Evolutionary conservation across 2,888 invertebrate species (phyloP).

Genomic region (Tetragnatha montana): DNA sequence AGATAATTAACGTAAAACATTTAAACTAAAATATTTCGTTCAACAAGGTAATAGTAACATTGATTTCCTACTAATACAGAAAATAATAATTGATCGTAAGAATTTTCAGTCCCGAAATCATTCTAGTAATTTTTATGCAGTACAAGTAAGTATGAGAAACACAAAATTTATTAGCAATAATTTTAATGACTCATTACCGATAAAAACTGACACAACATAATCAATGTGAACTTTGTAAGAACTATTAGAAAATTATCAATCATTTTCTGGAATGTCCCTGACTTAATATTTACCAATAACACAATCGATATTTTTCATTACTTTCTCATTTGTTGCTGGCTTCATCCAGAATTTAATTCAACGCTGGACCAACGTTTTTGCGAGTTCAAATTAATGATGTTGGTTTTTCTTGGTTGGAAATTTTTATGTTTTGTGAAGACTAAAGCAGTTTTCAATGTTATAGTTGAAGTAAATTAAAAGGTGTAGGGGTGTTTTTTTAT

Average conservation of each 20-base stretch:
- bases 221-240: neutral
- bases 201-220: neutral
- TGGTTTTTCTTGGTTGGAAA: neutral
- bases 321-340: neutral
- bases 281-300: constrained; percentile 23
- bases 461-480: neutral
- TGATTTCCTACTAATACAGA: too few species aligned
- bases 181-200: constrained; percentile 7
- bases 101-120: neutral
- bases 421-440: neutral
- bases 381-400: neutral
- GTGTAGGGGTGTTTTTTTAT: neutral
- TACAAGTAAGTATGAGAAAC: neutral
- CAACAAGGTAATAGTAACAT: too few species aligned
- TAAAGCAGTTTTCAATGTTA: neutral
- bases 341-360: neutral
- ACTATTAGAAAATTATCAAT: constrained; percentile 25
- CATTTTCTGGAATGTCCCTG: neutral
- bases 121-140: neutral
- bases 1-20: too few species aligned
- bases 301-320: constrained; percentile 25
- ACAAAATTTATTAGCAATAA: neutral
- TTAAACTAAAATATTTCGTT: too few species aligned
- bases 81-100: too few species aligned
- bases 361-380: neutral